Evolutionary conservation across 2,888 invertebrate species (phyloP).

Genomic region (Drosophila austrosaltans): DNA sequence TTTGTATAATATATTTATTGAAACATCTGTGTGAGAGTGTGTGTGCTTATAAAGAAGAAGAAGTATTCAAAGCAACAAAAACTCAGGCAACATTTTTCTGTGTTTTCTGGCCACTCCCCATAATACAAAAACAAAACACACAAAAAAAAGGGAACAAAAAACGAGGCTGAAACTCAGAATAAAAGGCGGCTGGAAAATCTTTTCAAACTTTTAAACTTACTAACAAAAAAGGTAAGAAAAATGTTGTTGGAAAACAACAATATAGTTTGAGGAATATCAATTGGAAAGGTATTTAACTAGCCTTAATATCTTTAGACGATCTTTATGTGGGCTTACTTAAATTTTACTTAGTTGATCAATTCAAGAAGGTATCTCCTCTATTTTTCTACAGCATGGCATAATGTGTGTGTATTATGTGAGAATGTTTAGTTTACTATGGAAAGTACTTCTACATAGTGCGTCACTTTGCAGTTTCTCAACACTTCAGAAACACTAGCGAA

Average conservation of each 20-base stretch:
- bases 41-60: conserved; percentile 35
- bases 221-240: conserved; percentile 1
- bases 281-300: too few species aligned
- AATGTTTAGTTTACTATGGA: too few species aligned
- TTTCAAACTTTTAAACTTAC: neutral
- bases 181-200: neutral
- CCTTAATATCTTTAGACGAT: too few species aligned
- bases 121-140: conserved; percentile 24
- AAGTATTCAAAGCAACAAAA: neutral
- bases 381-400: too few species aligned
- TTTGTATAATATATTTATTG: conserved; percentile 20
- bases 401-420: too few species aligned
- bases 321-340: too few species aligned
- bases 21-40: conserved; percentile 24
- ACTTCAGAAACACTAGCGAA: too few species aligned
- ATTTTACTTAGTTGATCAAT: too few species aligned
- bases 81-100: conserved; percentile 30
- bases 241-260: neutral
- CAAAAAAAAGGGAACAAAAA: conserved; percentile 22
- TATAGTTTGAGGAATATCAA: too few species aligned
- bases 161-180: conserved; percentile 47
- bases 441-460: too few species aligned
- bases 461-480: too few species aligned
- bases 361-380: too few species aligned
- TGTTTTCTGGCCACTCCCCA: conserved; percentile 48